phyloP scores from a whole-genome alignment of 2,888 invertebrate genomes.

The Yponomeuta sedellus region DNA sequence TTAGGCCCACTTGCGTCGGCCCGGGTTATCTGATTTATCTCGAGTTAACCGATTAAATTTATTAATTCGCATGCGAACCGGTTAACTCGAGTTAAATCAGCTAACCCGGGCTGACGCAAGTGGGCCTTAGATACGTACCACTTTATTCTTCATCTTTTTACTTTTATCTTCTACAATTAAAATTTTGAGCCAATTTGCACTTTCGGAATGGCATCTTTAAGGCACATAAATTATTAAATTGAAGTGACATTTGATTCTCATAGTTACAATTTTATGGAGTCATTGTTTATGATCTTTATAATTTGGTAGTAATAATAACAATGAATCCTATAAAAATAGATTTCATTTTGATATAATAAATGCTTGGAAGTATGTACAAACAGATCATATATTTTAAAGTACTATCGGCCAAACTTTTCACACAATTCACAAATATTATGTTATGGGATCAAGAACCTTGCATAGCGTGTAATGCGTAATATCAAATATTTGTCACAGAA shows the following conservation, averaged over 20 bases:
- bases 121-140: too few relatives aligned
- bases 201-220: constrained; percentile 1
- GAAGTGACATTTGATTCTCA: background rate
- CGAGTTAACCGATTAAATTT: too few relatives aligned
- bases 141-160: too few relatives aligned
- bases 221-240: constrained; percentile 10
- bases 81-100: too few relatives aligned
- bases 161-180: too few relatives aligned
- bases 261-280: constrained; percentile 8
- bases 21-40: too few relatives aligned
- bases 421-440: background rate
- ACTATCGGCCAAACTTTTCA: background rate
- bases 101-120: too few relatives aligned
- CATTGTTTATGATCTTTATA: background rate
- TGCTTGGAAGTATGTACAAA: constrained; percentile 19
- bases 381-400: background rate
- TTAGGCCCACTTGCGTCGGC: too few relatives aligned
- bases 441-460: background rate
- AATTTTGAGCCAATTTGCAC: background rate
- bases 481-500: background rate
- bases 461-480: background rate
- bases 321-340: constrained; percentile 70
- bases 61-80: too few relatives aligned
- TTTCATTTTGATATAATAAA: constrained; percentile 59
- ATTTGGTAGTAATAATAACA: constrained; percentile 19